Conservation (phyloP, 2,888 invertebrate species). For the Megalurothrips usitatus region DNA sequence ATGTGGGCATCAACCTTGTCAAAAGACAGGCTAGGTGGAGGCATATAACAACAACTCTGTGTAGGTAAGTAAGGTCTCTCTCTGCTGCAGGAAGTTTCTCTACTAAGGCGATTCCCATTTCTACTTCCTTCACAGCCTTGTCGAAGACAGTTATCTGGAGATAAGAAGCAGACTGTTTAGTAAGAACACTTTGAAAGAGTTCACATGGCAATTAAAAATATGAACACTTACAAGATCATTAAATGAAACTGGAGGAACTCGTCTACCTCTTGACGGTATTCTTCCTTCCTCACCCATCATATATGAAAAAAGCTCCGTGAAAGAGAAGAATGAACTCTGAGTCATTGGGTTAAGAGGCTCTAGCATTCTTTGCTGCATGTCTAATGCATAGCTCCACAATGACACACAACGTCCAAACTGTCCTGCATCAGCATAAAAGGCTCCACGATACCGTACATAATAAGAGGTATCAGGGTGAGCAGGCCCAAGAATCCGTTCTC, state of each 20-base stretch:
- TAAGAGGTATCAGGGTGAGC: slow-evolving; percentile 96
- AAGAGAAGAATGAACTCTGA: slow-evolving; percentile 88
- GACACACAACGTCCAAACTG: slow-evolving; percentile 85
- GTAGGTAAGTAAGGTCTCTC: slow-evolving; percentile 70
- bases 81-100: slow-evolving; percentile 59
- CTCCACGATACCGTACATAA: slow-evolving; percentile 77
- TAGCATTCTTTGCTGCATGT: slow-evolving; percentile 91
- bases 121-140: slow-evolving; percentile 56
- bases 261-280: slow-evolving; percentile 48
- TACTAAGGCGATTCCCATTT: slow-evolving; percentile 59
- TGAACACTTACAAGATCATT: slow-evolving; percentile 58
- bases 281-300: slow-evolving; percentile 85
- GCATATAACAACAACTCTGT: slow-evolving; percentile 79
- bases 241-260: slow-evolving; percentile 75
- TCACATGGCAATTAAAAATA: no score
- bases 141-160: slow-evolving; percentile 36
- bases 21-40: slow-evolving; percentile 77
- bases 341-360: slow-evolving; percentile 93
- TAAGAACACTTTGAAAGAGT: neutral
- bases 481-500: slow-evolving; percentile 54
- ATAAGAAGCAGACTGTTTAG: neutral
- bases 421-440: slow-evolving; percentile 91
- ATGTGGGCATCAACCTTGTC: slow-evolving; percentile 52
- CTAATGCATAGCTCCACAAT: slow-evolving; percentile 94
- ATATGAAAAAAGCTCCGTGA: slow-evolving; percentile 90